phyloP scores from a whole-genome alignment of 2,888 invertebrate genomes.

The Hyalella azteca region DNA sequence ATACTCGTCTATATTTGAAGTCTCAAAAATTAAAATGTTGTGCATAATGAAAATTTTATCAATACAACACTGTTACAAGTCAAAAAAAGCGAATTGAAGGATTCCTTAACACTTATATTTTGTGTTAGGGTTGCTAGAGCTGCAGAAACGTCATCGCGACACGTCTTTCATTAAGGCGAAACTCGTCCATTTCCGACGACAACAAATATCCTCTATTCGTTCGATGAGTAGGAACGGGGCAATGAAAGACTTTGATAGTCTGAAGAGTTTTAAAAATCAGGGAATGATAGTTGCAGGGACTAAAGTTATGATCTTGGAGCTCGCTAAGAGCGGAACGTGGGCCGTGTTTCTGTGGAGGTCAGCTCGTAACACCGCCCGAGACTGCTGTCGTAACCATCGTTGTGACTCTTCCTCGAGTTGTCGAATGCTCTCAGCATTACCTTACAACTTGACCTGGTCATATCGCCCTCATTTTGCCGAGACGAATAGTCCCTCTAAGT shows the following conservation, averaged over 20 bases:
- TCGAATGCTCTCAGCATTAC: constrained; percentile 34
- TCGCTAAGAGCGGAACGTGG: constrained; percentile 4
- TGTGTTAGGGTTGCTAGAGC: too few species aligned
- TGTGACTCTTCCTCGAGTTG: constrained; percentile 37
- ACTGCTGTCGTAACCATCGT: constrained; percentile 37
- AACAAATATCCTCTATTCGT: constrained; percentile 16
- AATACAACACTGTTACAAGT: too few species aligned
- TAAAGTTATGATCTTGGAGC: constrained; percentile 19
- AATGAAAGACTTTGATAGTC: constrained; percentile 27
- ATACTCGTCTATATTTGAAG: too few species aligned
- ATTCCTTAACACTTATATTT: too few species aligned
- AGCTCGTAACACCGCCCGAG: constrained; percentile 32
- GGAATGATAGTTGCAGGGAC: constrained; percentile 24
- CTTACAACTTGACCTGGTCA: constrained; percentile 36
- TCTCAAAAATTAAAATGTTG: too few species aligned
- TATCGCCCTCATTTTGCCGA: constrained; percentile 36
- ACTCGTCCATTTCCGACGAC: constrained; percentile 12
- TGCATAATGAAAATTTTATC: too few species aligned
- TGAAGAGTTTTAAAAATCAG: constrained; percentile 35
- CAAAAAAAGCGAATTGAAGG: too few species aligned
- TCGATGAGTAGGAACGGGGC: constrained; percentile 19
- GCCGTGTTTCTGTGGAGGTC: constrained; percentile 29
- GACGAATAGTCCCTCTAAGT: constrained; percentile 25
- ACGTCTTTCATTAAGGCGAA: not conserved
- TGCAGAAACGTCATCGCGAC: not conserved